Base-by-base conservation (phyloP, 1,140 invertebrate genomes). In the Bilobella aurantiaca region DNA sequence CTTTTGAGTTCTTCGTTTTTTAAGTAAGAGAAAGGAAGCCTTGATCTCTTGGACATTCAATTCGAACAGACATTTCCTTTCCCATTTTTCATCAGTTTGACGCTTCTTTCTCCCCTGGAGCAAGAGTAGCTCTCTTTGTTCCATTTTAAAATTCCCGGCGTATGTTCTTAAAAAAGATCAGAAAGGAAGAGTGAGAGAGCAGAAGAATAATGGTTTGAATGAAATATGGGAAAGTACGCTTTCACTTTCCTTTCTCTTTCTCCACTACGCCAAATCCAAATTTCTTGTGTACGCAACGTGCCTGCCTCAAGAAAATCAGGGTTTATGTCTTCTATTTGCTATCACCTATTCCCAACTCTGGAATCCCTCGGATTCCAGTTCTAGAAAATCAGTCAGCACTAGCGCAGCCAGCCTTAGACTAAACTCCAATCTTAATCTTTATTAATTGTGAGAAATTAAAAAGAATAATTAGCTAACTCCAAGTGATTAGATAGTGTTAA, bases 71-170 rank as follows among this genome's bases (percentile, higher is more conserved):
- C 12, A 16, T 23, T 53, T 23, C 23, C 49, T 16, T 23, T 53
- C 12, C 49, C 49, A 53, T 53, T 53, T 53, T 53, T 53, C 49
- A 53, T 53, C 49, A 53, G 49, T 53, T 53, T 53, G 49, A 53
- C 49, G 21, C 49, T 8, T 23, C 25, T 42, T n/a, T 42, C 37
- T 12, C 8, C 37, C 37, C 37, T 42, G 8, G 8, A 42, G 8
- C n/a, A 42, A 8, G 37, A 42, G 8, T 42, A 12, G 8, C 37
- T n/a, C 37, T 42, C 37, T n/a, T 42, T 42, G n/a, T 23, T 53
- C 49, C 49, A 23, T 53, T 53, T 53, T 53, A 53, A 53, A 53
- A 53, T 53, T 53, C 49, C 49, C 23, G 23, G 49, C 8, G 49
- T 23, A 53, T 8, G 49, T 14, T 8, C 49, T 53, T 8, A 14